Percentiles rank a stretch among this genome's conserved stretches.
Evolutionary conservation across 1,140 invertebrate genomes (phyloP).

Genomic region (Araneus ventricosus): DNA sequence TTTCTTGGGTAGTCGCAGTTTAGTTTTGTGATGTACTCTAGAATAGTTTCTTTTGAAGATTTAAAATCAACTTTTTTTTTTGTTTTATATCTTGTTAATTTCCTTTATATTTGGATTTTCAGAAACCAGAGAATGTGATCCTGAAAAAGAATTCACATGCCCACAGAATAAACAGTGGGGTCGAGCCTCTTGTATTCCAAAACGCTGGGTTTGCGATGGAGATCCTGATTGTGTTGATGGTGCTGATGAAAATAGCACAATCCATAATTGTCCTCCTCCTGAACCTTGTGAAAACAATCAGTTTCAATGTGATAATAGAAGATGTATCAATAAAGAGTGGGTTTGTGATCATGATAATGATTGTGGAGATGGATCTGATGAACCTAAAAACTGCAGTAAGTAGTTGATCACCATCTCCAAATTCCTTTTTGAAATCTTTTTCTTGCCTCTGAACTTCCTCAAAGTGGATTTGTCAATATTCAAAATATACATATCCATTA

Average conservation of each 20-base stretch:
- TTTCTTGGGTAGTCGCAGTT: too few species aligned
- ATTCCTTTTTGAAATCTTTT: too few species aligned
- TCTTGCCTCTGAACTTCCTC: too few species aligned
- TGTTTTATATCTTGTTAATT: not conserved
- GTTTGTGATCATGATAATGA: slow-evolving; percentile 81
- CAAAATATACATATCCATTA: too few species aligned
- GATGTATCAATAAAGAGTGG: slow-evolving; percentile 89
- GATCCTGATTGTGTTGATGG: slow-evolving; percentile 97
- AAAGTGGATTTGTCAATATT: too few species aligned
- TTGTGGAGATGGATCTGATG: slow-evolving; percentile 79
- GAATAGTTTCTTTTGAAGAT: too few species aligned
- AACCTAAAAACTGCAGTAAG: slow-evolving; percentile 78
- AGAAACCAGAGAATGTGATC: slow-evolving; percentile 94
- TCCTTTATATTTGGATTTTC: slow-evolving; percentile 61
- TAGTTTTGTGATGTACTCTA: too few species aligned
- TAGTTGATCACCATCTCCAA: not conserved
- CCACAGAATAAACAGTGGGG: slow-evolving; percentile 94
- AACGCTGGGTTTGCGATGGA: slow-evolving; percentile 96
- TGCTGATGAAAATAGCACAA: slow-evolving; percentile 94
- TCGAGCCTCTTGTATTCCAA: slow-evolving; percentile 94
- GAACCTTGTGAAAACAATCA: slow-evolving; percentile 91
- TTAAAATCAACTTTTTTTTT: not conserved
- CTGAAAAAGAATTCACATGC: slow-evolving; percentile 95
- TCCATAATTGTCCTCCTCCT: slow-evolving; percentile 89
- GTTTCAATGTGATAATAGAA: slow-evolving; percentile 93